Percentiles rank a stretch among this genome's conserved stretches.
These are phyloP conservation scores for Holcopasites calliopsidis DNA, from an alignment of 1,140 invertebrate species.

Conservation along the genomic window DNA sequence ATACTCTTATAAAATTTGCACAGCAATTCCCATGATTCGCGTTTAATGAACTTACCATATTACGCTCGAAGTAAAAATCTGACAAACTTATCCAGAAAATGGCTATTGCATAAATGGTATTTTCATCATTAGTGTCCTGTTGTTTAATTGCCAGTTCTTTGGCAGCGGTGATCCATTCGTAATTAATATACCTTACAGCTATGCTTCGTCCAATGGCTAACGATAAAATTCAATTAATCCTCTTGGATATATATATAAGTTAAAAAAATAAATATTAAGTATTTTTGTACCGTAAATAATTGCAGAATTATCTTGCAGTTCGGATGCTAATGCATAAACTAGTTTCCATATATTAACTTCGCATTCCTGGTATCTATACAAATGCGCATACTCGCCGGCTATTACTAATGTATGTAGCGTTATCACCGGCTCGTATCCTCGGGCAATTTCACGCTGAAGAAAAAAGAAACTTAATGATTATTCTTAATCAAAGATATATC, in stretches of 20 bases:
- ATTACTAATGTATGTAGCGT: slow-evolving; percentile 61
- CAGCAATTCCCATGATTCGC: not conserved
- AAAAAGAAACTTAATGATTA: slow-evolving; percentile 9
- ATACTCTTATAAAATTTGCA: slow-evolving; percentile 9
- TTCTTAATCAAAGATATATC: not conserved
- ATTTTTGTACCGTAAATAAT: slow-evolving; percentile 63
- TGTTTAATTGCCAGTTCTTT: slow-evolving; percentile 50
- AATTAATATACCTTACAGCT: slow-evolving; percentile 64
- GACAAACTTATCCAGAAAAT: slow-evolving; percentile 71
- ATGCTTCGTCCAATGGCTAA: slow-evolving; percentile 69
- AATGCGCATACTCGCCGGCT: slow-evolving; percentile 67
- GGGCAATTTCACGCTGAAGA: slow-evolving; percentile 50
- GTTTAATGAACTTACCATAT: slow-evolving; percentile 58
- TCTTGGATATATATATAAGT: not conserved
- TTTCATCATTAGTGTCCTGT: slow-evolving; percentile 52
- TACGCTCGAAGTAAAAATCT: slow-evolving; percentile 72
- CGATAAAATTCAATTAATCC: slow-evolving; percentile 12
- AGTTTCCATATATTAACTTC: slow-evolving; percentile 67
- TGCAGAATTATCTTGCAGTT: slow-evolving; percentile 51
- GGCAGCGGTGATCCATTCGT: slow-evolving; percentile 67
- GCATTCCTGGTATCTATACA: slow-evolving; percentile 63
- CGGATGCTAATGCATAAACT: slow-evolving; percentile 59
- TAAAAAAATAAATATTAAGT: not conserved
- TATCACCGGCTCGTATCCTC: slow-evolving; percentile 54
- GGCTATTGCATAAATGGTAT: slow-evolving; percentile 52